Base-by-base conservation (phyloP, 2,113 vertebrate genomes). In the Atrichornis clamosus region DNA sequence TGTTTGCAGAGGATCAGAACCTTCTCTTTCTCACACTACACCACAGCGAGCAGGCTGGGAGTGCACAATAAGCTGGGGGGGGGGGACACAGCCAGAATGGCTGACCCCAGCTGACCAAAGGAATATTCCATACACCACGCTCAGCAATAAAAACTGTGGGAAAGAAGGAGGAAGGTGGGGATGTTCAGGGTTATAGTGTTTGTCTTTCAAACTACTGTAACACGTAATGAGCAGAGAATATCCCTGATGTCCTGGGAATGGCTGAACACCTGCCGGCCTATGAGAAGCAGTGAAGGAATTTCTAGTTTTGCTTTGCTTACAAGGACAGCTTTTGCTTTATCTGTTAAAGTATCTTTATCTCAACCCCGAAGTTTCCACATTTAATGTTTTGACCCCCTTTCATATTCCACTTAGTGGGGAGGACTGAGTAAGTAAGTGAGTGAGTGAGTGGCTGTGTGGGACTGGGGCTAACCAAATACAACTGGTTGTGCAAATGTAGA, bases 31-130 rank as follows among this genome's bases (percentile, higher is more conserved):
- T 46, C 44, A 52, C 32, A 14, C 23, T 2, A 21, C 9, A 39
- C 16, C 22, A 37, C 59, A 65, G 46, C 14, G 11, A 67, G 20
- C 28, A 74, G 52, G 15, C 15, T 59, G 33, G 33, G 44, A 81
- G 18, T 24, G 19, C 13, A 17, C 27, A 52, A 59, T 44, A 67
- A 39, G 8, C 9, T 74, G 46, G 44, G 39, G 44, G 44, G 39
- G 44, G 20, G 16, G 52, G 23, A 26, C 39, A 46, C 23, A 75
- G 46, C 10, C 28, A 20, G 14, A 23, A 46, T 6, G 67, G 28
- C 0, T 0, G n/a, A 60, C 16, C 6, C 11, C 16, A 39, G 1
- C 7, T 39, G 23, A 30, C 28, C 14, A 9, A n/a, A 82, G 37
- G 19, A 16, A 30, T 60, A 39, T 67, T 75, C 23, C 20, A 46